phyloP scores from a whole-genome alignment of 2,888 invertebrate genomes.

The Ptychoptera albimana region DNA sequence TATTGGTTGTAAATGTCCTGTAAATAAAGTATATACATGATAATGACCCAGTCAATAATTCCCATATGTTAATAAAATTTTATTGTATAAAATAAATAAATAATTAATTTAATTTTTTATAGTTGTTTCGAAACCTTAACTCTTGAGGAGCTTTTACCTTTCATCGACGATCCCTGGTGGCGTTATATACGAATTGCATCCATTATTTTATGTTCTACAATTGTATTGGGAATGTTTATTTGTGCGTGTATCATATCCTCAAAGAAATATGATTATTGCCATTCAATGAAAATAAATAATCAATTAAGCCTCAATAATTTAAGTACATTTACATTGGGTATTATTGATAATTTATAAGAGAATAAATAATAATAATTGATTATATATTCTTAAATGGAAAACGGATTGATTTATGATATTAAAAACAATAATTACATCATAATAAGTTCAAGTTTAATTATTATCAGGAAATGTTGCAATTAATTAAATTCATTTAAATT shows the following conservation, averaged over 20 bases:
- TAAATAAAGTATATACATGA: too few species aligned
- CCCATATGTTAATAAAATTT: not conserved
- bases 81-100: constrained; percentile 11
- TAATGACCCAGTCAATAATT: not conserved
- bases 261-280: constrained; percentile 12
- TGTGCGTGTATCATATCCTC: constrained; percentile 29
- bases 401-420: too few species aligned
- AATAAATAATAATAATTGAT: too few species aligned
- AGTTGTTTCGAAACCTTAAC: constrained; percentile 27
- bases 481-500: too few species aligned
- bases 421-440: too few species aligned
- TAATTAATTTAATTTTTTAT: constrained; percentile 13
- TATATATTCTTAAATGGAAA: too few species aligned
- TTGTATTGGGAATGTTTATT: constrained; percentile 32
- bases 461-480: too few species aligned
- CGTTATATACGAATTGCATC: constrained; percentile 31
- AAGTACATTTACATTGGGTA: too few species aligned
- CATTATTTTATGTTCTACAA: constrained; percentile 34
- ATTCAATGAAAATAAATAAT: not conserved
- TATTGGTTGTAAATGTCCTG: too few species aligned
- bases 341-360: too few species aligned
- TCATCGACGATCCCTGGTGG: constrained; percentile 34
- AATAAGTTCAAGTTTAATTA: too few species aligned
- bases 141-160: constrained; percentile 33
- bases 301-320: not conserved